Base-by-base conservation (phyloP, 1,140 invertebrate genomes). In the Hesperophylax magnus region DNA sequence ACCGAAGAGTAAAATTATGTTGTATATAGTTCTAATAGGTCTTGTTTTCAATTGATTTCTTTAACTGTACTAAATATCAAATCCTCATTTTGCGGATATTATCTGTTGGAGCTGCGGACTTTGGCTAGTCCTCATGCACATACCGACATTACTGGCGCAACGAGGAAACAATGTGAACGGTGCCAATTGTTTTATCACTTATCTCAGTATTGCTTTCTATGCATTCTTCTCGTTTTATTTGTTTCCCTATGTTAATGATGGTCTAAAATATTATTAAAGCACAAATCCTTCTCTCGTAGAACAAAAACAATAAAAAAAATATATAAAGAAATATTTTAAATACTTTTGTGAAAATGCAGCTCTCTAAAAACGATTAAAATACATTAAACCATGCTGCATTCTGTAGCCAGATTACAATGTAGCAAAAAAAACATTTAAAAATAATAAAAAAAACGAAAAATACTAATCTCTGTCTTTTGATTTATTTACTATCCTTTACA, bases 331-430 rank as follows among this genome's bases (percentile, higher is more conserved):
- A 75, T 81, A 81, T 81, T 77, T 81, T 77, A 77, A 81, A 81
- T 81, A 81, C 75, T 77, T 67, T 74, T 77, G 56, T 76, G 54
- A 58, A 76, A 72, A 81, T 17, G 83, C 82, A 81, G 83, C 80
- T 84, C 82, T 81, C 79, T 84, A 80, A 84, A 81, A 84, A 53
- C 61, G 60, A 75, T 81, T 60, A 79, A 84, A 81, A 79, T 31
- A 71, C 77, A n/a, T 31, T 47, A 69, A 84, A 83, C 74, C 34
- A 39, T 18, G 83, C 83, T 84, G 78, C 83, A 84, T 84, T 82
- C 52, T 78, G 80, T 84, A 84, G 83, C 63, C 58, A 65, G 67
- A 67, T 77, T 63, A 78, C 18, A 77, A 82, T 84, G 83, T 84
- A 84, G 83, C 83, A 81, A 81, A 54, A 79, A 81, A 81, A 81